A percentile compares a stretch with the other conserved stretches of the same genome.
Evolutionary conservation across 2,113 vertebrate genomes (phyloP).

Genomic region (Macaca mulatta): DNA sequence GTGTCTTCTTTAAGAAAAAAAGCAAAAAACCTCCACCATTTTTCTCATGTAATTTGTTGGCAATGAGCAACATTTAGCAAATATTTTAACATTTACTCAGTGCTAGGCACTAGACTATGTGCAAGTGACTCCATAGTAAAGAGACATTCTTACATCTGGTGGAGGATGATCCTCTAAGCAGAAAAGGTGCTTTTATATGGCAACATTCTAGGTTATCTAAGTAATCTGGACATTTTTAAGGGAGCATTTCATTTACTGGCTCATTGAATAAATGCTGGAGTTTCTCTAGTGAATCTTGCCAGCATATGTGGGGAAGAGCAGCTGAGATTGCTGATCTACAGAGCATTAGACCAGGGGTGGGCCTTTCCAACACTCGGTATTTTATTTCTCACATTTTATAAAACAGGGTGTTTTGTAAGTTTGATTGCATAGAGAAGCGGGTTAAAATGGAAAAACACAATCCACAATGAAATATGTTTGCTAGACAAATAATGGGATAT

Average conservation of each 20-base stretch:
- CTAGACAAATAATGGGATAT: neutral
- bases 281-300: neutral
- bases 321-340: neutral
- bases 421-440: neutral
- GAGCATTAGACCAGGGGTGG: neutral
- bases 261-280: neutral
- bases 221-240: constrained; percentile 8
- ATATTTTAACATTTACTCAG: neutral
- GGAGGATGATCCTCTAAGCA: neutral
- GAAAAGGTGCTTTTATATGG: neutral
- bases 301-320: neutral
- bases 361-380: neutral
- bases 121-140: neutral
- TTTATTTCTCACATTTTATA: neutral
- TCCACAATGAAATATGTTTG: neutral
- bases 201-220: neutral
- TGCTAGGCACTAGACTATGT: neutral
- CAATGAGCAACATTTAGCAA: neutral
- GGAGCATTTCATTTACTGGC: neutral
- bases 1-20: neutral
- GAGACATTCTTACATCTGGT: neutral
- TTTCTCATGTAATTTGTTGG: neutral
- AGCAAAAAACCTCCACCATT: neutral
- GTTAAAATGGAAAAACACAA: neutral
- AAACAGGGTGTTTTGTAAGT: neutral